A percentile compares a stretch with the other conserved stretches of the same genome.
Conservation (phyloP, 2,888 invertebrate genomes). For the Machimus rusticus region DNA sequence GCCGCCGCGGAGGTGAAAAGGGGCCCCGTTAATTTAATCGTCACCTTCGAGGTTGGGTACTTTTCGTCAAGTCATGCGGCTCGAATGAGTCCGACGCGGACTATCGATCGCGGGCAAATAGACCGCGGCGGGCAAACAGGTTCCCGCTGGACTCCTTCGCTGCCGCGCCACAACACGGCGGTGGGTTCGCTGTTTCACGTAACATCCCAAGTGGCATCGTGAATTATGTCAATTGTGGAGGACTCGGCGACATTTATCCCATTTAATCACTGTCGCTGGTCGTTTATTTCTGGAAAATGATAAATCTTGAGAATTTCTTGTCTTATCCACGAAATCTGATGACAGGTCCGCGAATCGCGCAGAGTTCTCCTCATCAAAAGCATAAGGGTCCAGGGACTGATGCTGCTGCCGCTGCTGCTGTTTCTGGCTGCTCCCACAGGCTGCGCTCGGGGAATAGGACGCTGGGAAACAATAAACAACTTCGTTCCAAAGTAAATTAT, state of each 20-base stretch:
- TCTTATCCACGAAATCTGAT: slow-evolving; percentile 18
- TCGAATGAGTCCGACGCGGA: slow-evolving; percentile 8
- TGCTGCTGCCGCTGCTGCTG: not conserved
- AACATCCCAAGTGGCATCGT: not conserved
- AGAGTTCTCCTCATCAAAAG: not conserved
- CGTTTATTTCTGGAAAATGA: slow-evolving; percentile 1
- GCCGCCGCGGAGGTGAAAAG: not conserved
- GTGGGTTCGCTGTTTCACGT: not conserved
- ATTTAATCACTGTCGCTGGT: slow-evolving; percentile 7
- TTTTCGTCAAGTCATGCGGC: slow-evolving; percentile 33
- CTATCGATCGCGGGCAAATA: slow-evolving; percentile 25
- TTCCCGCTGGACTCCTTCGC: not conserved
- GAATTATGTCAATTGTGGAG: not conserved
- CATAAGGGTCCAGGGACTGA: not conserved
- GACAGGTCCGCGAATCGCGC: not conserved
- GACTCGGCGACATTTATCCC: not conserved
- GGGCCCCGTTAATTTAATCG: slow-evolving; percentile 32
- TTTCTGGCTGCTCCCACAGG: not conserved
- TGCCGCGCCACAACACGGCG: too few relatives aligned
- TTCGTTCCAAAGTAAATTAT: slow-evolving; percentile 45
- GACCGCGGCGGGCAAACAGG: not conserved
- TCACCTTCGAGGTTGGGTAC: slow-evolving; percentile 23
- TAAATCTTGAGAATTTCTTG: slow-evolving; percentile 31
- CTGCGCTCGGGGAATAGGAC: not conserved
- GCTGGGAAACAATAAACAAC: slow-evolving; percentile 44